Percentiles rank a stretch among this genome's conserved stretches.
phyloP scores from a whole-genome alignment of 2,113 vertebrate genomes.

The Pachyramphus minor region DNA sequence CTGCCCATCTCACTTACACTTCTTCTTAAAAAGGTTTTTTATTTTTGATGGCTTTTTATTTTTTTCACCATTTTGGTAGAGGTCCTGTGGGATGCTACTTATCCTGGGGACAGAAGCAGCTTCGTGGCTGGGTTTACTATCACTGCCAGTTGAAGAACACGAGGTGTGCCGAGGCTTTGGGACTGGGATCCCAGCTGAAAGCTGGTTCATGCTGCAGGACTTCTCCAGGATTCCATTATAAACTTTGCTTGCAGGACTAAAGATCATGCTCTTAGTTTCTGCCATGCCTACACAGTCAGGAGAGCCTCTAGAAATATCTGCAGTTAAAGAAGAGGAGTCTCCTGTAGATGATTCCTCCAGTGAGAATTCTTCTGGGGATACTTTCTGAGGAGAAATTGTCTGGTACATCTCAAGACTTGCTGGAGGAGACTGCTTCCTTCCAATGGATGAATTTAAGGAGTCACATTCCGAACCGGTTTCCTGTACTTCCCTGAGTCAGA shows the following conservation, averaged over 20 bases:
- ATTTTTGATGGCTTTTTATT: slow-evolving; percentile 94
- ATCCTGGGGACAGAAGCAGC: slow-evolving; percentile 74
- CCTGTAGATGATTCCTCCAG: slow-evolving; percentile 78
- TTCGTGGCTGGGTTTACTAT: slow-evolving; percentile 81
- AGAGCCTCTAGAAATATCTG: slow-evolving; percentile 79
- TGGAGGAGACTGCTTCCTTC: slow-evolving; percentile 84
- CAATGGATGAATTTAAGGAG: slow-evolving; percentile 85
- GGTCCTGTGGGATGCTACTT: slow-evolving; percentile 88
- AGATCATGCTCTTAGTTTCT: slow-evolving; percentile 88
- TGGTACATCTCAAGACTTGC: slow-evolving; percentile 81
- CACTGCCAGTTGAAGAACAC: slow-evolving; percentile 82
- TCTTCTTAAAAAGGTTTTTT: slow-evolving; percentile 97
- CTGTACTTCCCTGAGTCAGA: slow-evolving; percentile 80
- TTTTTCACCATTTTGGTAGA: slow-evolving; percentile 90
- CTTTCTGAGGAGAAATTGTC: slow-evolving; percentile 81
- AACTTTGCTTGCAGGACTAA: slow-evolving; percentile 84
- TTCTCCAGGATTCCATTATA: slow-evolving; percentile 98
- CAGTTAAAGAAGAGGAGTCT: slow-evolving; percentile 76
- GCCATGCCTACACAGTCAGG: slow-evolving; percentile 85
- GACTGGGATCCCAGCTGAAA: slow-evolving; percentile 78
- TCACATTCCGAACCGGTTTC: slow-evolving; percentile 89
- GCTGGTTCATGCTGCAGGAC: slow-evolving; percentile 93
- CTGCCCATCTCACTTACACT: slow-evolving; percentile 74
- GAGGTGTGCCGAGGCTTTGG: slow-evolving; percentile 85
- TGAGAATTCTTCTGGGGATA: slow-evolving; percentile 88